These are phyloP conservation scores for Siniperca knerii DNA, from an alignment of 2,113 vertebrate species.

Conservation along the genomic window DNA sequence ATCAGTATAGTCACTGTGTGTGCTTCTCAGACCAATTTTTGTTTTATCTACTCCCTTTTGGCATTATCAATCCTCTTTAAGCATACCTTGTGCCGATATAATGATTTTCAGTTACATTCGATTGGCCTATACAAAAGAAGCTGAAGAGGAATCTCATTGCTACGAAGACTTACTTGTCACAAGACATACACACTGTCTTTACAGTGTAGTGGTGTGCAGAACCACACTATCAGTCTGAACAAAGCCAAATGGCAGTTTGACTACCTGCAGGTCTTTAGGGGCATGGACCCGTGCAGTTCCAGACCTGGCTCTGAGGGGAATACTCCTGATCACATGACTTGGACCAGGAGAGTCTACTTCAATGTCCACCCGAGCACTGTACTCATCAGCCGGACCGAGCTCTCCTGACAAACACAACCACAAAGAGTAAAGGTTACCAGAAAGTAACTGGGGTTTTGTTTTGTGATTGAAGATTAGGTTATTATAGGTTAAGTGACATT, in stretches of 20 bases:
- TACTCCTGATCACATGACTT: constrained; percentile 88
- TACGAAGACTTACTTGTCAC: background rate
- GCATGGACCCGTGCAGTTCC: constrained; percentile 93
- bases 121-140: background rate
- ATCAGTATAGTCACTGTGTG: background rate
- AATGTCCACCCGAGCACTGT: constrained; percentile 90
- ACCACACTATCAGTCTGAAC: background rate
- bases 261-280: constrained; percentile 93
- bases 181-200: background rate
- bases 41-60: background rate
- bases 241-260: background rate
- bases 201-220: background rate
- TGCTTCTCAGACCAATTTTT: too few species aligned
- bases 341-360: constrained; percentile 94
- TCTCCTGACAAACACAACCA: constrained; percentile 77
- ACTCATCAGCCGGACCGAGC: constrained; percentile 89
- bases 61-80: background rate
- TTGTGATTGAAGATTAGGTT: background rate
- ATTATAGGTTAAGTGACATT: background rate
- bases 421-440: background rate
- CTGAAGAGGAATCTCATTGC: background rate
- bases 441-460: background rate
- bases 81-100: background rate
- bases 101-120: background rate
- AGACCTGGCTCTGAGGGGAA: constrained; percentile 89